phyloP scores from a whole-genome alignment of 2,797 vertebrate genomes.

The Enteromius viviparus region DNA sequence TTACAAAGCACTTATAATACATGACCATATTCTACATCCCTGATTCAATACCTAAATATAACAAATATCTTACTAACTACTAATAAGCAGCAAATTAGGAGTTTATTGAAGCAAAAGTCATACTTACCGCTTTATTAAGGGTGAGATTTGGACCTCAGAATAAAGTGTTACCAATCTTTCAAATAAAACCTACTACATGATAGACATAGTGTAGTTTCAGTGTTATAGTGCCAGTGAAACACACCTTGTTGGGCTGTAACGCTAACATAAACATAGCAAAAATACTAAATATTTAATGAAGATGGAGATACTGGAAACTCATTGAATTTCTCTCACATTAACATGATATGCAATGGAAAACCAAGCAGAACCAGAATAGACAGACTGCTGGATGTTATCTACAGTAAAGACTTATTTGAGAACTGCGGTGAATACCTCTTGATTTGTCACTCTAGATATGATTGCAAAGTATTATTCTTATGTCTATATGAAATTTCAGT shows the following conservation, averaged over 20 bases:
- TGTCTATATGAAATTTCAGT: slow-evolving; percentile 7
- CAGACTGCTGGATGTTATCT: slow-evolving; percentile 45
- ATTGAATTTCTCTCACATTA: slow-evolving; percentile 55
- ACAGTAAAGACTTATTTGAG: slow-evolving; percentile 20
- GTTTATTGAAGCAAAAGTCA: not conserved
- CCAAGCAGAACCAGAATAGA: slow-evolving; percentile 52
- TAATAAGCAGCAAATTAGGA: not conserved
- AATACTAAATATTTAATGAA: slow-evolving; percentile 63
- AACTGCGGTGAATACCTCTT: slow-evolving; percentile 8
- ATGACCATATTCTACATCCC: not conserved
- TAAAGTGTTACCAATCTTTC: slow-evolving; percentile 1
- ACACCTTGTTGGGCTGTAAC: slow-evolving; percentile 50
- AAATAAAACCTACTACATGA: slow-evolving; percentile 48
- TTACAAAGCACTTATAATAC: not conserved
- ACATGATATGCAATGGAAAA: slow-evolving; percentile 55
- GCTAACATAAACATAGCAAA: slow-evolving; percentile 62
- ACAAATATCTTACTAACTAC: not conserved
- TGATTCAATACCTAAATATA: not conserved
- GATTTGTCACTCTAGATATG: slow-evolving; percentile 24
- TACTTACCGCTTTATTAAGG: not conserved
- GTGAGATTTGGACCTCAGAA: not conserved
- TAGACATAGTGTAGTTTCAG: slow-evolving; percentile 50
- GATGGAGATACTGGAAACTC: slow-evolving; percentile 51
- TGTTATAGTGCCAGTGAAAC: slow-evolving; percentile 43
- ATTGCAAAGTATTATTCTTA: slow-evolving; percentile 21